Conservation (phyloP, 2,888 invertebrate species). For the Hoplodrina blanda region DNA sequence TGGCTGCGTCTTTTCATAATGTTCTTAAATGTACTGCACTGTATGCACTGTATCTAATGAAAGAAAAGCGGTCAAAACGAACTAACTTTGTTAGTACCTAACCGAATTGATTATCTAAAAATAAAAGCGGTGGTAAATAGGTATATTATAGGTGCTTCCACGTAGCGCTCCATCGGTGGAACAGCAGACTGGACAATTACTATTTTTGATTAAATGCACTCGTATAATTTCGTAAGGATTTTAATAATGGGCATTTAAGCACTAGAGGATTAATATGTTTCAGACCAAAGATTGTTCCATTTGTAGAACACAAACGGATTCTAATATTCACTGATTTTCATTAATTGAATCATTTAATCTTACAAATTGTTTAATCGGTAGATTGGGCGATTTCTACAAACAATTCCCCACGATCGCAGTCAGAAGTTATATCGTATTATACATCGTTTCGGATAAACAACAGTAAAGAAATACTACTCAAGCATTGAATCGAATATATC, state of each 20-base stretch:
- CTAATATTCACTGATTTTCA: background rate
- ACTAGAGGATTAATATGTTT: too few relatives aligned
- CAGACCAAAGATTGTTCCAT: too few relatives aligned
- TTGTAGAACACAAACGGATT: background rate
- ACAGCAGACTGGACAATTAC: background rate
- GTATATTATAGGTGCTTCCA: background rate
- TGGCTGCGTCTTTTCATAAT: background rate
- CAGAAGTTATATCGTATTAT: too few relatives aligned
- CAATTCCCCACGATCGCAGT: too few relatives aligned
- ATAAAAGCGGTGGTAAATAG: conserved; percentile 11
- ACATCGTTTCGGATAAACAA: too few relatives aligned
- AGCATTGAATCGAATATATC: background rate
- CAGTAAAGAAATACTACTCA: too few relatives aligned
- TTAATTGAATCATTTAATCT: background rate
- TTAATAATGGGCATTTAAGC: too few relatives aligned
- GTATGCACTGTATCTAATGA: background rate
- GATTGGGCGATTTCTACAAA: too few relatives aligned
- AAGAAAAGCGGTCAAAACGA: background rate
- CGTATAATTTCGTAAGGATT: too few relatives aligned
- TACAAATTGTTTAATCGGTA: too few relatives aligned
- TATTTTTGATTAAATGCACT: background rate
- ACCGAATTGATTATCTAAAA: background rate
- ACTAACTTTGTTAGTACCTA: background rate
- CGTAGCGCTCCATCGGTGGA: background rate
- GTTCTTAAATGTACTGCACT: too few relatives aligned